Evolutionary conservation across 2,888 invertebrate genomes (phyloP).

Genomic region (Lutraria lutraria): DNA sequence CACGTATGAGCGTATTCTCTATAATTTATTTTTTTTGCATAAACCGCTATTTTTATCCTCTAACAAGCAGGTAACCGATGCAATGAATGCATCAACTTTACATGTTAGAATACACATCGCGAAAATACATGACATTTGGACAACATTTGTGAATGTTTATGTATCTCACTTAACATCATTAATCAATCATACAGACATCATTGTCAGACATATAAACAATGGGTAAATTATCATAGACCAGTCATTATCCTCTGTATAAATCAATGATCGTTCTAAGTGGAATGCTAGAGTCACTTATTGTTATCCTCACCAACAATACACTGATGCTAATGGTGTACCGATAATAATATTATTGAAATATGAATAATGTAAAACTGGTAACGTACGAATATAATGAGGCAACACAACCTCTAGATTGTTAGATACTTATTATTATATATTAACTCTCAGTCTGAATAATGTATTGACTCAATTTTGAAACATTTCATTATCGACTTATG

Average conservation of each 20-base stretch:
- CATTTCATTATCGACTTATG: no score
- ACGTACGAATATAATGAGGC: no score
- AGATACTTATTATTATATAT: no score
- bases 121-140: constrained; percentile 9
- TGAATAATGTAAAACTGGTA: no score
- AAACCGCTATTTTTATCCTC: background rate
- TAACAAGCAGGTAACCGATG: background rate
- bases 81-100: background rate
- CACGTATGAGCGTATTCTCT: background rate
- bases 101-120: background rate
- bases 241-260: background rate
- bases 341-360: no score
- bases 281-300: background rate
- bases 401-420: no score
- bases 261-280: background rate
- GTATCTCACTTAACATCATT: background rate
- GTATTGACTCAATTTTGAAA: no score
- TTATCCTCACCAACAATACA: background rate
- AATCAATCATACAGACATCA: background rate
- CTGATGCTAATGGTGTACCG: background rate
- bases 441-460: no score
- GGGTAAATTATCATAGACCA: background rate
- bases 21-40: background rate
- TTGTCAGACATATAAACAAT: background rate
- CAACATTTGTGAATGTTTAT: background rate